Evolutionary conservation across 1,140 invertebrate species (phyloP), one percentile per base, ranked within the genome.

Genomic region (Formica selysi): DNA sequence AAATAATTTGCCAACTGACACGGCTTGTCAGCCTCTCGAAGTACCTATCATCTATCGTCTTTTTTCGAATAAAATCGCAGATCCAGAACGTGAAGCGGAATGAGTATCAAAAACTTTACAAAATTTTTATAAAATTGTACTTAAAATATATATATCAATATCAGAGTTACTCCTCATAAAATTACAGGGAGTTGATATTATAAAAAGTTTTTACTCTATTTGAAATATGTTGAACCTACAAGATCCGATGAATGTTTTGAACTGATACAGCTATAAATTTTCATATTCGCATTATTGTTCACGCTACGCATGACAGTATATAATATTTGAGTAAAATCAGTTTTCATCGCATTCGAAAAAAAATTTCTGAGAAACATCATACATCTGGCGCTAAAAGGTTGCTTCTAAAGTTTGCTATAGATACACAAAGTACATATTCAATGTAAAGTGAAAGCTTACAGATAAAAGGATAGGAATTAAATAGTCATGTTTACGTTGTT

Each of bases 1-100:
- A 81, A 86, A 70, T 90, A 90, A 90, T 90, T 87, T 51, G 89
- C 71, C 51, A 71, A 81, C 86, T 61, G 89, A 86, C 88, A 90
- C 16, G 67, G 44, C 79, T 64, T 84, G 89, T 90, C 88, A 90
- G 89, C 78, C 68, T 85, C 62, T 90, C 87, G 67, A 90, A 89
- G 73, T 41, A 76, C 83, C 84, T 51, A 70, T 70, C 68, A 44
- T 59, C 26, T 29, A 29, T 29, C 26, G 41, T 16, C 44, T 73
- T 86, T 41, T 67, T 88, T 61, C 74, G 62, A 44, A 44, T 62
- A 41, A 89, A 89, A 89, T 74, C 68, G 71, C 71, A 61, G 10
- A 11, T 70, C 80, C n/a, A 6, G 36, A 79, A 38, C 22, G 13
- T 38, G 29, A 80, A 57, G 51, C 62, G 44, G 36, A 11, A 76